Conservation (phyloP, 2,113 vertebrate genomes). For the Tonatia bakeri region DNA sequence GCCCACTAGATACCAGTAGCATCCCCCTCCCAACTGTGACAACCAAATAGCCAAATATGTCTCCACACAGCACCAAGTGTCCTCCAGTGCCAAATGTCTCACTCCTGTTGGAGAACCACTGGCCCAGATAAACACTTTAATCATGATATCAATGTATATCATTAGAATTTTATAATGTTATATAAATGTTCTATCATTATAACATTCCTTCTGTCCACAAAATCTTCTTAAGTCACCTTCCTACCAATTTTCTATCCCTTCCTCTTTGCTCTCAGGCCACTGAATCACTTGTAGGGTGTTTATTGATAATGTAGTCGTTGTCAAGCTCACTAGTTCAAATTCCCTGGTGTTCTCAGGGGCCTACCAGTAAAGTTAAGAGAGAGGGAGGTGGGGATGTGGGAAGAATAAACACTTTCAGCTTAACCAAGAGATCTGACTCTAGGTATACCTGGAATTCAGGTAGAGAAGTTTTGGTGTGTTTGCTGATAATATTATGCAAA, state of each 20-base stretch:
- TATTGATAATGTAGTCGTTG: neutral
- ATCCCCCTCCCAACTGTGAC: neutral
- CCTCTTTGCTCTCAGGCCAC: neutral
- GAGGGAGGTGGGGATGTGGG: constrained; percentile 41
- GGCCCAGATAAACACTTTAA: neutral
- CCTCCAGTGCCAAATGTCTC: no score
- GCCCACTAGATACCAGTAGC: neutral
- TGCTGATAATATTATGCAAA: neutral
- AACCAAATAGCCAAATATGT: neutral
- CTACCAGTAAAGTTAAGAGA: neutral
- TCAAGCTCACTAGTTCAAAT: neutral
- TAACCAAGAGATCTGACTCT: neutral
- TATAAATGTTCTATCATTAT: neutral
- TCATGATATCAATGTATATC: neutral
- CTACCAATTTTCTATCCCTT: neutral
- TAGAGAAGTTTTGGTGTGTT: neutral
- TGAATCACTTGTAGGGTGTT: neutral
- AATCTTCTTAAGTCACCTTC: neutral
- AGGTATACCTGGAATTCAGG: neutral
- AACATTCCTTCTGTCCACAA: neutral
- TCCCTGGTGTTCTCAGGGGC: neutral
- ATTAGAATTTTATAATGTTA: neutral
- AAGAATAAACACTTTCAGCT: constrained; percentile 6
- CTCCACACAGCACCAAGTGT: neutral
- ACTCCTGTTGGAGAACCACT: neutral